Evolutionary conservation across 2,113 vertebrate species (phyloP).

Genomic region (Tragelaphus imberbis): DNA sequence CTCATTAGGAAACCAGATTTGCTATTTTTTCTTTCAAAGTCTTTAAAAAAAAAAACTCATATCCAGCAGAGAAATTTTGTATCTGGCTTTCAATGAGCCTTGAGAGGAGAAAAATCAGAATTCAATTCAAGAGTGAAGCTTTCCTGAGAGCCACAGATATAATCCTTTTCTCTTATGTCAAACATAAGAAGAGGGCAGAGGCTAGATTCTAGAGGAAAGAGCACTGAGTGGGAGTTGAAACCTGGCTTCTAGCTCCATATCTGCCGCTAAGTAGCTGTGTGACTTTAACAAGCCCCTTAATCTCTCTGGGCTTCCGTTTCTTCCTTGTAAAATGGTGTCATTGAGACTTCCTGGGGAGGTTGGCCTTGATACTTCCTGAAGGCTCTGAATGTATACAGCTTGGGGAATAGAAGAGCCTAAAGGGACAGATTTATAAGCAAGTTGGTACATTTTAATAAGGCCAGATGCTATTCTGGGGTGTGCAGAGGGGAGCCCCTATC

Average conservation of each 20-base stretch:
- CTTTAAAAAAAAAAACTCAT: background rate
- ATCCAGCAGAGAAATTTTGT: conserved; percentile 38
- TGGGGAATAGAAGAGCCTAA: background rate
- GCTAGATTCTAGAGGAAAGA: conserved; percentile 28
- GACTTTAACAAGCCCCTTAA: background rate
- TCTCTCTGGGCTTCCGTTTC: background rate
- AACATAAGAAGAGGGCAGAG: conserved; percentile 39
- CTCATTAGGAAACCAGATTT: conserved; percentile 61
- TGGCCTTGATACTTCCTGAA: background rate
- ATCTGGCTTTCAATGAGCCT: conserved; percentile 47
- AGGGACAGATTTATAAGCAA: background rate
- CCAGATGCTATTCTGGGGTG: background rate
- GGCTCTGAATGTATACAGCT: background rate
- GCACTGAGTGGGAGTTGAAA: background rate
- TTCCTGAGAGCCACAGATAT: conserved; percentile 29
- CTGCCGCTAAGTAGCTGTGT: background rate
- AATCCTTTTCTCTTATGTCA: conserved; percentile 8
- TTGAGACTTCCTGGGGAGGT: background rate
- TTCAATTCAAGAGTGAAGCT: conserved; percentile 35
- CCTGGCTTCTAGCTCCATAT: background rate
- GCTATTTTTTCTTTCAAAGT: conserved; percentile 45
- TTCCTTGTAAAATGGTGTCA: background rate
- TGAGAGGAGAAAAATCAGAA: conserved; percentile 54
- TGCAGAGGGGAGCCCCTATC: background rate
- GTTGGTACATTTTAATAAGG: background rate